These are phyloP conservation scores for Orthosia incerta DNA, from an alignment of 2,888 invertebrate genomes.

Conservation along the genomic window DNA sequence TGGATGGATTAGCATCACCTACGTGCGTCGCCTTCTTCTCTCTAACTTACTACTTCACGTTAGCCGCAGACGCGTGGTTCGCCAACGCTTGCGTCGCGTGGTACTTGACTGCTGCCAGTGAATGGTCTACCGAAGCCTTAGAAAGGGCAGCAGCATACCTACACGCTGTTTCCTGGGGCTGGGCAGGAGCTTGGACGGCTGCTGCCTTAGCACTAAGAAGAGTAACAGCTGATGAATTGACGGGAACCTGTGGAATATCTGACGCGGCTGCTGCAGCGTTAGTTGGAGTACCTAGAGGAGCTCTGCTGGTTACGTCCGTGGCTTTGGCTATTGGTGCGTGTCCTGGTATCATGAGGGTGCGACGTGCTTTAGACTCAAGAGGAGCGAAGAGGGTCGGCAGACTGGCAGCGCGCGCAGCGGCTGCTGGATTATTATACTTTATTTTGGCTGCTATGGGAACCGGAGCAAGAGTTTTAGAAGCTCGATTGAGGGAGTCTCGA, in stretches of 20 bases:
- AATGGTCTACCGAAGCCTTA: constrained; percentile 98
- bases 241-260: constrained; percentile 95
- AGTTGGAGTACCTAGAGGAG: constrained; percentile 91
- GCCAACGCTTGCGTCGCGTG: constrained; percentile 96
- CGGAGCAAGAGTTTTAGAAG: constrained; percentile 93
- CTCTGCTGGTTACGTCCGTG: constrained; percentile 93
- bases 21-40: constrained; percentile 95
- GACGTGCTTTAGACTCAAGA: constrained; percentile 87
- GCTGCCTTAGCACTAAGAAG: constrained; percentile 95
- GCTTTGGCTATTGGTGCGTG: constrained; percentile 94
- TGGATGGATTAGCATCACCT: constrained; percentile 87
- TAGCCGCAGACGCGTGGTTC: constrained; percentile 97
- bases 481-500: constrained; percentile 88
- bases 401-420: constrained; percentile 94
- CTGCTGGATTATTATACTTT: constrained; percentile 95
- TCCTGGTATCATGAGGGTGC: constrained; percentile 94
- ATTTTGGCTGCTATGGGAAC: constrained; percentile 93
- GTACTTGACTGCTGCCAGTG: constrained; percentile 97
- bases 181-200: constrained; percentile 96
- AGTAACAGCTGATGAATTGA: constrained; percentile 95
- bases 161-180: constrained; percentile 97
- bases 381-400: constrained; percentile 94
- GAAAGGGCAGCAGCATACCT: constrained; percentile 96
- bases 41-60: constrained; percentile 94
- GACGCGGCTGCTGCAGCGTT: constrained; percentile 91